Evolutionary conservation across 2,888 invertebrate species (phyloP).

Genomic region (Ectropis crepuscularia): DNA sequence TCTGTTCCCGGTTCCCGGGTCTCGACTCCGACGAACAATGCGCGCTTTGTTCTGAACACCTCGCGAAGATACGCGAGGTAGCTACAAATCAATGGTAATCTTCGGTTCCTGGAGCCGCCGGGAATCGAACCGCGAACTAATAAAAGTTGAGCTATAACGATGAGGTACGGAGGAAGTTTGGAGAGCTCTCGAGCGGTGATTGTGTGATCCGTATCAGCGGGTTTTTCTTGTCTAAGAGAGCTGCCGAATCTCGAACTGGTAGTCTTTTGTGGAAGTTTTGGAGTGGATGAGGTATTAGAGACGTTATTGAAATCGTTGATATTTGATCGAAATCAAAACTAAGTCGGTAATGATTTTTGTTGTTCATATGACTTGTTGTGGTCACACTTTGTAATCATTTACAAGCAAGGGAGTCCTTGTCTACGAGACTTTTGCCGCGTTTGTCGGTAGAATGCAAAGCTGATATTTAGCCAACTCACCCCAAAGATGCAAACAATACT

Average conservation of each 20-base stretch:
- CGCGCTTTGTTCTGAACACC: conserved; percentile 3
- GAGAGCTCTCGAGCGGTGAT: conserved; percentile 20
- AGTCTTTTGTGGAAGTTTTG: not conserved
- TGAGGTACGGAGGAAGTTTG: conserved; percentile 22
- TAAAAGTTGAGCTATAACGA: conserved; percentile 29
- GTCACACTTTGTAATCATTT: too few relatives aligned
- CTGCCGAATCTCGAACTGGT: too few relatives aligned
- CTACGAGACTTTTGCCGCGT: too few relatives aligned
- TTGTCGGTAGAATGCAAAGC: too few relatives aligned
- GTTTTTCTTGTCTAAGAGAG: conserved; percentile 1
- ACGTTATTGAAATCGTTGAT: too few relatives aligned
- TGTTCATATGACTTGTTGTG: too few relatives aligned
- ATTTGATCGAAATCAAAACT: not conserved
- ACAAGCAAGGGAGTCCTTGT: too few relatives aligned
- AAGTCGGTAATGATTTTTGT: too few relatives aligned
- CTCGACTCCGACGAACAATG: not conserved
- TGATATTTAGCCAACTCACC: too few relatives aligned
- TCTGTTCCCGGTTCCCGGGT: too few relatives aligned
- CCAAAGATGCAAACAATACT: too few relatives aligned
- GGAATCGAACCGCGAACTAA: conserved; percentile 29
- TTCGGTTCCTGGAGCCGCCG: conserved; percentile 7
- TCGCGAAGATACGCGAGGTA: conserved; percentile 7
- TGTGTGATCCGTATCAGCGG: conserved; percentile 15
- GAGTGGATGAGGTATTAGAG: not conserved
- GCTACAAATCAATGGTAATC: conserved; percentile 25